Base-by-base conservation (phyloP, 2,797 vertebrate genomes). In the Chanos chanos region DNA sequence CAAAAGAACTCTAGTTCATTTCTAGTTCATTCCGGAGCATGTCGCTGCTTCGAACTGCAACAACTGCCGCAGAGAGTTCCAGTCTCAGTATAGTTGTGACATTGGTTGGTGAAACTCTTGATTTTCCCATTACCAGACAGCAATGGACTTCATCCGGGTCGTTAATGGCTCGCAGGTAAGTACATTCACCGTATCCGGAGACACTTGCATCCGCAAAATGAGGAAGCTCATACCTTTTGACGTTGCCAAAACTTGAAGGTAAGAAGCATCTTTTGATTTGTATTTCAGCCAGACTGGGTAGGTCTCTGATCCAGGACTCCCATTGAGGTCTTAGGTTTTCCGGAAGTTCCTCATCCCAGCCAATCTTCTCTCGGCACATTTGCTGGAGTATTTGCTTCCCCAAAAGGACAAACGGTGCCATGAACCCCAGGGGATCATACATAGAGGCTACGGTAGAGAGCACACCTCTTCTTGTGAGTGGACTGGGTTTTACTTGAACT, bases 371-470 rank as follows among this genome's bases (percentile, higher is more conserved):
- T n/a, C n/a, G n/a, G n/a, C n/a, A n/a, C n/a, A n/a, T n/a, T n/a
- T n/a, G n/a, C n/a, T n/a, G n/a, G n/a, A n/a, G n/a, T n/a, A n/a
- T n/a, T n/a, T 74, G 69, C 7, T 77, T 80, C 1, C 65, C 71
- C 0, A 61, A 0, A 7, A 77, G 66, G 4, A 77, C 48, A 22
- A 78, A 78, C 0, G 70, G 66, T 43, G 68, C 66, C 1, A 76
- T 66, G 7, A 76, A 66, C 0, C 71, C 71, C 1, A 77, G 5
- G 0, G 73, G 68, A 31, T 76, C 58, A 41, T 77, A 73, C 0
- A n/a, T n/a, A n/a, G n/a, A n/a, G n/a, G n/a, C n/a, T n/a, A n/a
- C n/a, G n/a, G n/a, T n/a, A n/a, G n/a, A n/a, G n/a, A n/a, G n/a
- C n/a, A n/a, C n/a, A n/a, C n/a, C n/a, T n/a, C n/a, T n/a, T n/a